Conservation (phyloP, 1,140 invertebrate species). For the Eubasilissa regina region DNA sequence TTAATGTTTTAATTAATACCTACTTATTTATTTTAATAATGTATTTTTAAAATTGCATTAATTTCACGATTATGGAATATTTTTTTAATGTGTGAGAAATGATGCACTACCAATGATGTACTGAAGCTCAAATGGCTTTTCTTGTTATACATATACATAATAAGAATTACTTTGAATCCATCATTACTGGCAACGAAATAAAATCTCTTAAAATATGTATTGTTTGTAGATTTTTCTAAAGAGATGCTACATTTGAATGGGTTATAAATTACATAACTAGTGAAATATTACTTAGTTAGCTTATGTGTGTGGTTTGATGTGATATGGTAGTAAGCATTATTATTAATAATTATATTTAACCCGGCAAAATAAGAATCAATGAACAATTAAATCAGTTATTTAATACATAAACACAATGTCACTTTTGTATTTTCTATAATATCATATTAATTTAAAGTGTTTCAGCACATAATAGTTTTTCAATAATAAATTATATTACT, state of each 20-base stretch:
- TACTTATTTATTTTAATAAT: too few relatives aligned
- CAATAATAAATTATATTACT: constrained; percentile 15
- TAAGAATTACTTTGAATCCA: constrained; percentile 13
- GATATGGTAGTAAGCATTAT: constrained; percentile 60
- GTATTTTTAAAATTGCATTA: too few relatives aligned
- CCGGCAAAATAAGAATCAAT: constrained; percentile 15
- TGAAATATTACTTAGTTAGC: constrained; percentile 56
- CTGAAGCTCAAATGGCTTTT: constrained; percentile 10
- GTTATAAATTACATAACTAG: constrained; percentile 22
- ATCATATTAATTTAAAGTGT: neutral
- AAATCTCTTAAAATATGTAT: constrained; percentile 12
- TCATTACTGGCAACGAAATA: constrained; percentile 46
- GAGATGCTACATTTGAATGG: constrained; percentile 2
- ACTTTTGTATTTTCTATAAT: neutral
- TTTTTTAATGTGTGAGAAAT: neutral
- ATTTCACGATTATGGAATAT: too few relatives aligned
- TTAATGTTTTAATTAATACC: too few relatives aligned
- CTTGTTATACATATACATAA: constrained; percentile 2
- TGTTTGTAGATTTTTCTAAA: constrained; percentile 27
- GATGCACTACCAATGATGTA: constrained; percentile 1
- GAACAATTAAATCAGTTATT: constrained; percentile 13
- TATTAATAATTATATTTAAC: constrained; percentile 50
- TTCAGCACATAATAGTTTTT: neutral
- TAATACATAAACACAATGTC: neutral
- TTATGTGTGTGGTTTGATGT: constrained; percentile 61